Evolutionary conservation across 2,888 invertebrate genomes (phyloP).

Genomic region (Ophioninae sp.): DNA sequence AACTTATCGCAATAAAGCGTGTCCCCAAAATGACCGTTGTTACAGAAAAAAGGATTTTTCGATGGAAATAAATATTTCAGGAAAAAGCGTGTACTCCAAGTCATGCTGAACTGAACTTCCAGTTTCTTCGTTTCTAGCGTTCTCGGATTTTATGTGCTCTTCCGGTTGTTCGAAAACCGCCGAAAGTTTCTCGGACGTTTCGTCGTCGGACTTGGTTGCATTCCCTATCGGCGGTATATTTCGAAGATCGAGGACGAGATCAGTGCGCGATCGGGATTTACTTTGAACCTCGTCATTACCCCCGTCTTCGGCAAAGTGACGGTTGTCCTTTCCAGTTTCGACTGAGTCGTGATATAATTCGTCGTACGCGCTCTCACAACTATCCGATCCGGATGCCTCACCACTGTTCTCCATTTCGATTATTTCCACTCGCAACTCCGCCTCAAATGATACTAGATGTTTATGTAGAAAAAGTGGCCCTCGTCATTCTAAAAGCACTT

Average conservation of each 20-base stretch:
- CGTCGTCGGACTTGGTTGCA: conserved; percentile 63
- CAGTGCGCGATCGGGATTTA: conserved; percentile 37
- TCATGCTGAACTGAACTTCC: conserved; percentile 6
- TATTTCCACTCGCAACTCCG: conserved; percentile 1
- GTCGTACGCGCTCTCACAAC: conserved; percentile 40
- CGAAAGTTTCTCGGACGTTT: conserved; percentile 67
- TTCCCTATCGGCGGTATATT: conserved; percentile 54
- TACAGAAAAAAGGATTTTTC: background rate
- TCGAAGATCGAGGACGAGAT: conserved; percentile 64
- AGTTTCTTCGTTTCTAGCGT: conserved; percentile 11
- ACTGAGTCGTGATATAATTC: conserved; percentile 54
- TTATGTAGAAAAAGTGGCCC: conserved; percentile 16
- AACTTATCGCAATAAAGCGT: background rate
- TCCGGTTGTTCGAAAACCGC: conserved; percentile 68
- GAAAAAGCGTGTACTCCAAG: conserved; percentile 24
- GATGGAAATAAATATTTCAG: background rate
- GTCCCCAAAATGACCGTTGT: background rate
- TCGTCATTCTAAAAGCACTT: conserved; percentile 33
- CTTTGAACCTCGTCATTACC: background rate
- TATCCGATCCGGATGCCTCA: conserved; percentile 43
- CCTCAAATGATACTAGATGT: conserved; percentile 1
- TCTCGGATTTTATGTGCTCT: conserved; percentile 50
- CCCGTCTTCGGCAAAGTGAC: conserved; percentile 1
- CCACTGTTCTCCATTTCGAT: conserved; percentile 50
- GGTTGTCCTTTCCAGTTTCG: conserved; percentile 38